Base-by-base conservation (phyloP, 2,113 vertebrate genomes). In the Mesitornis unicolor region DNA sequence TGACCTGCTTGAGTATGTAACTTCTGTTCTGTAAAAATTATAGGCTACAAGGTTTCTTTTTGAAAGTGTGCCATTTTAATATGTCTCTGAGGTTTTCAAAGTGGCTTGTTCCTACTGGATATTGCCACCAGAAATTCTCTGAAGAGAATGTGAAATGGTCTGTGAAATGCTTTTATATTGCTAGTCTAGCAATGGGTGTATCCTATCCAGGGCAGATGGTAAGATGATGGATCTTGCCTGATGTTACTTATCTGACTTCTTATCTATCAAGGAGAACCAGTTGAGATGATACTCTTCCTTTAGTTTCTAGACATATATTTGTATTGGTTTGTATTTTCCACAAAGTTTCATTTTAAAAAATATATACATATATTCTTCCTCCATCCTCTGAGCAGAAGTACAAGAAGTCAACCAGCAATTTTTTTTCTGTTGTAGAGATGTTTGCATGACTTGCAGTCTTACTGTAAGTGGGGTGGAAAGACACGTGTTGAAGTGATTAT, bases 401-500 rank as follows among this genome's bases (percentile, higher is more conserved):
- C 36, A 60, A 31, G 14, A 53, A 57, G 43, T 15, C 22, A 85
- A 73, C 33, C 6, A 76, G 57, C 6, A 61, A 65, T 38, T 70
- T 65, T 73, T 8, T 81, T 71, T 61, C 64, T 36, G 31, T 48
- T 56, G 42, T 18, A 42, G 53, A 84, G 38, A 40, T 35, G 33
- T 85, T 95, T 91, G 61, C 59, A 74, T 80, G 77, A 89, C 53
- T 91, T 73, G 53, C 42, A 83, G 87, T 79, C 74, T 89, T 76
- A 56, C 57, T 89, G 29, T 38, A 89, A 93, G 84, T 25, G 31
- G 69, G 16, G 35, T 84, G 84, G 80, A 84, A 89, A 95, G 77
- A 91, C 74, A 92, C 2, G 42, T 84, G 81, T 91, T 95, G 84
- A 92, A 92, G 70, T 78, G 80, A 95, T 92, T 92, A 71, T 69